A percentile compares a stretch with the other conserved stretches of the same genome.
Evolutionary conservation across 1,140 invertebrate species (phyloP).

Genomic region (Hylyphantes graminicola): DNA sequence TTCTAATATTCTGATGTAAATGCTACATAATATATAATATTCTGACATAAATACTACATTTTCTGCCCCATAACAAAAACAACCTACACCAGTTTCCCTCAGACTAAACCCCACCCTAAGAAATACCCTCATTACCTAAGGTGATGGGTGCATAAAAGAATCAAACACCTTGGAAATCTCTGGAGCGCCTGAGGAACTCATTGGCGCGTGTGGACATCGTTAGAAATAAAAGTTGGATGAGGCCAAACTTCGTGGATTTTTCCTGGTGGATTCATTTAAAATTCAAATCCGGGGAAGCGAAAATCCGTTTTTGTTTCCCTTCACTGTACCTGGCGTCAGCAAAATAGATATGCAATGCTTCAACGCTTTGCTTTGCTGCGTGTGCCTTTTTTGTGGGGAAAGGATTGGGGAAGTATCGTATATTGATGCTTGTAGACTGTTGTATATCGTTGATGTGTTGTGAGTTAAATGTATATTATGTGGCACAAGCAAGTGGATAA

Average conservation of each 20-base stretch:
- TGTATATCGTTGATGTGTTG: no score
- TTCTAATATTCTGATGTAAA: no score
- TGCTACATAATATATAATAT: no score
- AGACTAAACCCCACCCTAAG: not conserved
- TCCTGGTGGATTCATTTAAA: slow-evolving; percentile 32
- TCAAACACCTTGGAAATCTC: slow-evolving; percentile 6
- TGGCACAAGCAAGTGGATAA: no score
- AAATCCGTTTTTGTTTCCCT: slow-evolving; percentile 37
- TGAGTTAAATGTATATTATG: no score
- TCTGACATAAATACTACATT: not conserved
- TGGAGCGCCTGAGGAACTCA: not conserved
- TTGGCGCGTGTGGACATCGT: slow-evolving; percentile 16
- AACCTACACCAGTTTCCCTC: not conserved
- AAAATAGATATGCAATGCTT: not conserved
- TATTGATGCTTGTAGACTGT: no score
- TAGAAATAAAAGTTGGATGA: slow-evolving; percentile 30
- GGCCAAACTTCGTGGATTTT: not conserved
- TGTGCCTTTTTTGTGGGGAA: not conserved
- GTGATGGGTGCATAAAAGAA: not conserved
- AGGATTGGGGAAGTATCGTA: not conserved
- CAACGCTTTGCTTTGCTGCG: not conserved
- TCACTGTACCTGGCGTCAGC: slow-evolving; percentile 9
- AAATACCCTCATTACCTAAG: slow-evolving; percentile 36
- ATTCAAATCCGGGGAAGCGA: slow-evolving; percentile 25
- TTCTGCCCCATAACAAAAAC: not conserved